Conservation (phyloP, 2,888 invertebrate genomes). For the Gari tellinella region DNA sequence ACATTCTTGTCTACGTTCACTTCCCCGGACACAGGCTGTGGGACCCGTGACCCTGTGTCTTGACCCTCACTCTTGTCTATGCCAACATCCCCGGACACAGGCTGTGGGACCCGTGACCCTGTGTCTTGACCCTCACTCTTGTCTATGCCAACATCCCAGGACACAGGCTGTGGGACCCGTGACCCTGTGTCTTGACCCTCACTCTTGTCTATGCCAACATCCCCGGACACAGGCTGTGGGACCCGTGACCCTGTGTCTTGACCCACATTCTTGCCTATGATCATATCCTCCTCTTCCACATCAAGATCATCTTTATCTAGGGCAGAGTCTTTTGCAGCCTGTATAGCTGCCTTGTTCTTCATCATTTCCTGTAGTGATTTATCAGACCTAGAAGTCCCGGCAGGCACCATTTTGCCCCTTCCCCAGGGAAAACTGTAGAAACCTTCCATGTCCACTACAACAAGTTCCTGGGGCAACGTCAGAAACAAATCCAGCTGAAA, state of each 20-base stretch:
- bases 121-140: not conserved
- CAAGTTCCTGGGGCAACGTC: slow-evolving; percentile 55
- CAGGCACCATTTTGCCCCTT: slow-evolving; percentile 38
- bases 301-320: slow-evolving; percentile 16
- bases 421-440: slow-evolving; percentile 60
- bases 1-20: not conserved
- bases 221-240: no score
- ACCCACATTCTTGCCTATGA: not conserved
- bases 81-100: not conserved
- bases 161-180: no score
- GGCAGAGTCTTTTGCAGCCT: not conserved
- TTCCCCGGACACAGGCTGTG: not conserved
- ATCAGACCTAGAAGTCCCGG: slow-evolving; percentile 33
- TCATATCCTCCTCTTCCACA: slow-evolving; percentile 9
- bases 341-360: slow-evolving; percentile 1
- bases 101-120: no score
- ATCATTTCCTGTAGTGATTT: slow-evolving; percentile 24
- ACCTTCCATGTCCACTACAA: slow-evolving; percentile 57
- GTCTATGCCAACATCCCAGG: not conserved
- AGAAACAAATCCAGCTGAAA: slow-evolving; percentile 53
- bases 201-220: not conserved
- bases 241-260: not conserved
- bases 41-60: not conserved
- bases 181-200: not conserved
- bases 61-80: not conserved